Evolutionary conservation across 1,140 invertebrate genomes (phyloP).

Genomic region (Euura lappo): DNA sequence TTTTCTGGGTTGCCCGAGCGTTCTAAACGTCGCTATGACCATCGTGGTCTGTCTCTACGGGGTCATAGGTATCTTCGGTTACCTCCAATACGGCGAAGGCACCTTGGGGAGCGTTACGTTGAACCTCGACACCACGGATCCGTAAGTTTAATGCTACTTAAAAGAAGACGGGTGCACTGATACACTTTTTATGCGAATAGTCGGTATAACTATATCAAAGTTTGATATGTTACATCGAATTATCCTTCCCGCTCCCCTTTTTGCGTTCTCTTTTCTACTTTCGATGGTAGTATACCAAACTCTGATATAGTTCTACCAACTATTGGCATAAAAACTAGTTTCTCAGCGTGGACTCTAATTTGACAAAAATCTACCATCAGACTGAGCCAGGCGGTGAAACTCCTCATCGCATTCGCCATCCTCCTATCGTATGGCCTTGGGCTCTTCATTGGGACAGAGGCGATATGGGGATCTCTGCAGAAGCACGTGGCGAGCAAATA

Average conservation of each 20-base stretch:
- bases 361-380: constrained; percentile 46
- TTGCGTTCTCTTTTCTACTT: no score
- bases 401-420: constrained; percentile 86
- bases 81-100: constrained; percentile 74
- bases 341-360: no score
- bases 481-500: constrained; percentile 56
- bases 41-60: constrained; percentile 76
- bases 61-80: constrained; percentile 84
- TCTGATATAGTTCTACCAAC: no score
- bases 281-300: no score
- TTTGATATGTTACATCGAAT: no score
- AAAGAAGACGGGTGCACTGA: no score
- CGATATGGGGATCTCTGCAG: constrained; percentile 62
- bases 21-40: constrained; percentile 82
- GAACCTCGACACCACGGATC: constrained; percentile 68
- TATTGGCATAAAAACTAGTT: neutral
- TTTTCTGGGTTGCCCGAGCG: constrained; percentile 82
- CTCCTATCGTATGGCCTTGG: constrained; percentile 90
- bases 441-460: constrained; percentile 86
- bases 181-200: no score
- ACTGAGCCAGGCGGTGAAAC: constrained; percentile 77
- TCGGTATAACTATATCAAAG: no score
- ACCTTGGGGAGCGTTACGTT: constrained; percentile 74
- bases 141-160: constrained; percentile 58
- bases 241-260: no score